These are phyloP conservation scores for Sceloporus tristichus DNA, from an alignment of 2,113 vertebrate genomes.

Conservation along the genomic window DNA sequence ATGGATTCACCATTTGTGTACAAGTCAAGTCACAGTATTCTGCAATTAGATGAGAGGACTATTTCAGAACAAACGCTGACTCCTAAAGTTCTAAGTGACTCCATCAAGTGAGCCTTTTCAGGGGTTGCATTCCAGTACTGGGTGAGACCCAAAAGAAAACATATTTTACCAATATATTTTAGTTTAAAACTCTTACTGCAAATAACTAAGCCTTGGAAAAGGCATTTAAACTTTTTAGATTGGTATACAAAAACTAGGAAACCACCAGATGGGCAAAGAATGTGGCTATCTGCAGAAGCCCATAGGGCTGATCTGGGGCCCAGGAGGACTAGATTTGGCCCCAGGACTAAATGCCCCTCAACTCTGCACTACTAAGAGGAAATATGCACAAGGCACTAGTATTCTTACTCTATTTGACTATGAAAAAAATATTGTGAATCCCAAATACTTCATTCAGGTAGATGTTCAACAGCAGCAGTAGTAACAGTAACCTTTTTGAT, in stretches of 20 bases:
- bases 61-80: background rate
- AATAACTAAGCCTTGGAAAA: too few species aligned
- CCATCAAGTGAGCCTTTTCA: background rate
- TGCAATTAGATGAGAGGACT: background rate
- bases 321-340: too few species aligned
- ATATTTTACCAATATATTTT: too few species aligned
- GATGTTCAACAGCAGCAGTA: background rate
- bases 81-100: background rate
- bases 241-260: too few species aligned
- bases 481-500: background rate
- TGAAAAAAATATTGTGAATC: background rate
- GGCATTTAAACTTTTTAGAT: too few species aligned
- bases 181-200: too few species aligned
- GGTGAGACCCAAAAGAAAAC: too few species aligned
- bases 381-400: background rate
- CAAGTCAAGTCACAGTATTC: background rate
- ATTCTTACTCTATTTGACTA: background rate
- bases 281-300: too few species aligned
- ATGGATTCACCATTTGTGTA: background rate
- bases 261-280: too few species aligned
- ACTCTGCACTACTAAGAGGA: background rate
- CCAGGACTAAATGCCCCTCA: too few species aligned
- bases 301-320: too few species aligned
- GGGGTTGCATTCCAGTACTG: too few species aligned
- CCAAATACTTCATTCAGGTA: background rate